Percentiles rank a stretch among this genome's conserved stretches.
Conservation (phyloP, 2,113 vertebrate species). For the Plestiodon gilberti region DNA sequence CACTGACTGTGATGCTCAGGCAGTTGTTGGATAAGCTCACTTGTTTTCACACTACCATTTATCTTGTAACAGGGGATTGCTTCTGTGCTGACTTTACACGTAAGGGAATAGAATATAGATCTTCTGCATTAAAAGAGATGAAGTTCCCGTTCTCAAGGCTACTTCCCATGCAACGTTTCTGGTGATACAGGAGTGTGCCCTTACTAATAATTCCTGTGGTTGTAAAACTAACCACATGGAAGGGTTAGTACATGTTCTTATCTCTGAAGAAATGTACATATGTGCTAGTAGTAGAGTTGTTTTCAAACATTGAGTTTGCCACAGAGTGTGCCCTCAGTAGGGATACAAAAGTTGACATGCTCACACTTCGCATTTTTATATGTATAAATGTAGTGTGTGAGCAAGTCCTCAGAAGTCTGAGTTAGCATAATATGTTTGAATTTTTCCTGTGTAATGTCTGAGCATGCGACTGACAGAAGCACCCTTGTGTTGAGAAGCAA, state of each 20-base stretch:
- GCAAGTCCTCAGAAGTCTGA: too few species aligned
- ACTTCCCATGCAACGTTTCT: conserved; percentile 5
- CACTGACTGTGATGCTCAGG: conserved; percentile 66
- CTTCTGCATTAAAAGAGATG: not conserved
- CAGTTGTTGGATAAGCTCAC: conserved; percentile 70
- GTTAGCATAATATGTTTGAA: too few species aligned
- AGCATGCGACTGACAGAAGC: not conserved
- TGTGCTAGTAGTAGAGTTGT: not conserved
- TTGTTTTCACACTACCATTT: conserved; percentile 58
- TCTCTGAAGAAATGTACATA: not conserved
- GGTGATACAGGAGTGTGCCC: not conserved
- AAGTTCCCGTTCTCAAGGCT: not conserved
- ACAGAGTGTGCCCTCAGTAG: not conserved
- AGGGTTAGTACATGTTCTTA: not conserved
- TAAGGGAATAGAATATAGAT: conserved; percentile 9
- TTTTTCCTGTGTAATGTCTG: not conserved
- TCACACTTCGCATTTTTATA: too few species aligned
- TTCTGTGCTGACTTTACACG: conserved; percentile 31
- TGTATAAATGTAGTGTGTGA: too few species aligned
- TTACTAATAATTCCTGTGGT: not conserved
- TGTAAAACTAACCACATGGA: not conserved
- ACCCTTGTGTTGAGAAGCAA: not conserved
- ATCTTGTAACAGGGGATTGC: conserved; percentile 39
- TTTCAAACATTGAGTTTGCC: not conserved
- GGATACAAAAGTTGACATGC: too few species aligned